These are phyloP conservation scores for Cetoscarus ocellatus DNA, from an alignment of 2,797 vertebrate species.

Conservation along the genomic window DNA sequence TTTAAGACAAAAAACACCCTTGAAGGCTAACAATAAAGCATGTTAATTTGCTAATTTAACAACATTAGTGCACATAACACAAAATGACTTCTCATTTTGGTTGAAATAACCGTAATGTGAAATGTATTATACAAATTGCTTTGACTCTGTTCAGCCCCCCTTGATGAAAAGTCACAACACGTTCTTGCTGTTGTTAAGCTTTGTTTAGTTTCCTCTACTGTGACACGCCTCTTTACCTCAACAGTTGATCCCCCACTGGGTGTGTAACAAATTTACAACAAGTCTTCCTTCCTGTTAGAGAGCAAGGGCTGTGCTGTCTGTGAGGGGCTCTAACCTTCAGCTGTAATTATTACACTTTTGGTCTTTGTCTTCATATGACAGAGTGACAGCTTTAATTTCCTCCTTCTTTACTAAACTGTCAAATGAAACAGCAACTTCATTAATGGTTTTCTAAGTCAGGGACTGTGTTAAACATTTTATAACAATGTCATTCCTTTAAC, in stretches of 20 bases:
- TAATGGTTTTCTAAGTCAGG: not conserved
- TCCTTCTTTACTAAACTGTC: not conserved
- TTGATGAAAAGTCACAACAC: not conserved
- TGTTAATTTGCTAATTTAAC: too few relatives aligned
- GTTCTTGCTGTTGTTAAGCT: conserved; percentile 27
- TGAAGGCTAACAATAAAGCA: too few relatives aligned
- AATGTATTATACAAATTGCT: too few relatives aligned
- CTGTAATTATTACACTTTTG: conserved; percentile 19
- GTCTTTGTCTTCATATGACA: conserved; percentile 25
- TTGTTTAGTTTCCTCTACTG: conserved; percentile 43
- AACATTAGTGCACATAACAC: too few relatives aligned
- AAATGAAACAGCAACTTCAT: not conserved
- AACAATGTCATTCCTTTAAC: not conserved
- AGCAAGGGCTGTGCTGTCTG: conserved; percentile 8
- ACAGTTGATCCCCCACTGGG: conserved; percentile 47
- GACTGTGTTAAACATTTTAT: not conserved
- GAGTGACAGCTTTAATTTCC: not conserved
- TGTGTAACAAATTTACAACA: conserved; percentile 53
- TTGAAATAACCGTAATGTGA: too few relatives aligned
- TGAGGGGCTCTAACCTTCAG: conserved; percentile 5
- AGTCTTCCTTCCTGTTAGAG: conserved; percentile 44
- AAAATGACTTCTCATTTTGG: too few relatives aligned
- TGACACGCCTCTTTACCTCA: not conserved
- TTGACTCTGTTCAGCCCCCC: too few relatives aligned
- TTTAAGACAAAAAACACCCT: too few relatives aligned